These are phyloP conservation scores for Calosoma granatense DNA, from an alignment of 1,140 invertebrate species.

Conservation along the genomic window DNA sequence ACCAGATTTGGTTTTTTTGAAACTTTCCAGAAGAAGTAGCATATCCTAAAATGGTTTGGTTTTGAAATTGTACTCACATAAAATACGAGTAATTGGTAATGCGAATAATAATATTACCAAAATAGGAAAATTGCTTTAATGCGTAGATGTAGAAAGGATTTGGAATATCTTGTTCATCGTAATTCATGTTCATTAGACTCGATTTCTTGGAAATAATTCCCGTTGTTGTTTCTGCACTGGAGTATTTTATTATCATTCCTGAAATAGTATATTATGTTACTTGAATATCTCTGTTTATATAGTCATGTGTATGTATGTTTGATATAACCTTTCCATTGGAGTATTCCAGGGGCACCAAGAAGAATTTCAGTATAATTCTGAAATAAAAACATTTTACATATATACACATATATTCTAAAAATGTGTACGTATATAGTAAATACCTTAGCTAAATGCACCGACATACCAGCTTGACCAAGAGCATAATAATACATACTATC, in stretches of 20 bases:
- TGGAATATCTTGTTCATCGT: too few relatives aligned
- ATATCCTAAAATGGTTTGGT: slow-evolving; percentile 11
- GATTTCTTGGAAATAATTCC: neutral
- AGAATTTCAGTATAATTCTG: slow-evolving; percentile 1
- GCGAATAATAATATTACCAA: neutral
- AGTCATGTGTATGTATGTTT: neutral
- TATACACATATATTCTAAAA: neutral
- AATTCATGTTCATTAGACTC: too few relatives aligned
- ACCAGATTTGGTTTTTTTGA: neutral
- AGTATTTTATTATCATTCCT: neutral
- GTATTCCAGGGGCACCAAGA: slow-evolving; percentile 9
- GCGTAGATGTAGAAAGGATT: neutral
- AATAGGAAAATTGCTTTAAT: neutral
- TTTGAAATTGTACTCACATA: too few relatives aligned
- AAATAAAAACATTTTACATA: neutral
- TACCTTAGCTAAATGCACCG: neutral
- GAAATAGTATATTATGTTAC: neutral
- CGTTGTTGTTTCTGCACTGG: neutral
- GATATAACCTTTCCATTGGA: slow-evolving; percentile 12
- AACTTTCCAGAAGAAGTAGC: slow-evolving; percentile 12
- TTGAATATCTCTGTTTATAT: neutral
- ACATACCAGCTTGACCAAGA: neutral
- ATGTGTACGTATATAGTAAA: neutral
- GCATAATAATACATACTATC: neutral
- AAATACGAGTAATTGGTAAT: neutral